These are phyloP conservation scores for Fregetta grallaria DNA, from an alignment of 2,113 vertebrate genomes.

Conservation along the genomic window DNA sequence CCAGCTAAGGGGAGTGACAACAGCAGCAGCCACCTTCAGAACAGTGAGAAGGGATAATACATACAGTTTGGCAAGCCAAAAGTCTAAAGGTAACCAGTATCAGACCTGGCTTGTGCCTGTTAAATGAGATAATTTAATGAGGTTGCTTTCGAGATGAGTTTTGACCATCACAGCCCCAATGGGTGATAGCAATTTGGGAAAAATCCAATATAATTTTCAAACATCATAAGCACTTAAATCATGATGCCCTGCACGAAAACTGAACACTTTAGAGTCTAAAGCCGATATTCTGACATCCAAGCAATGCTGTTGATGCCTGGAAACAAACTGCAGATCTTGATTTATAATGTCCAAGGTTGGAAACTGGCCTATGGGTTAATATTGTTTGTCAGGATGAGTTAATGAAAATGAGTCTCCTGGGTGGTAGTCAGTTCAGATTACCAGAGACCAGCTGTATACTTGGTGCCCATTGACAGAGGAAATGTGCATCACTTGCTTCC, in stretches of 20 bases:
- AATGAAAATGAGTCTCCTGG: not conserved
- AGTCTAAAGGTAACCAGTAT: not conserved
- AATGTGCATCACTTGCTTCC: not conserved
- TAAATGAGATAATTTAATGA: not conserved
- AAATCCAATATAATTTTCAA: not conserved
- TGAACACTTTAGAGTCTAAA: not conserved
- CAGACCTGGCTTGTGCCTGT: not conserved
- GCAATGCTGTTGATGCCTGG: not conserved
- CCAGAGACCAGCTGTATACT: not conserved
- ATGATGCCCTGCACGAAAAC: not conserved
- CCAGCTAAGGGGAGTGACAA: not conserved
- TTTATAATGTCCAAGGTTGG: not conserved
- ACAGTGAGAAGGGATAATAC: not conserved
- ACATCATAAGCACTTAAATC: not conserved
- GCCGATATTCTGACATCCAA: not conserved
- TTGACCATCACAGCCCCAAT: not conserved
- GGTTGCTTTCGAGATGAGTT: not conserved
- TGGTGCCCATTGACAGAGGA: not conserved
- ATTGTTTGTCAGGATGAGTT: not conserved
- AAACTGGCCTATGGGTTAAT: not conserved
- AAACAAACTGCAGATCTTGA: not conserved
- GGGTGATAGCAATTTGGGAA: not conserved
- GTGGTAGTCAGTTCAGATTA: not conserved
- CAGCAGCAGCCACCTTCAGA: accelerated
- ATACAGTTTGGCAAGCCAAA: not conserved